These are phyloP conservation scores for Sesamia inferens DNA, from an alignment of 2,888 invertebrate species.

Conservation along the genomic window DNA sequence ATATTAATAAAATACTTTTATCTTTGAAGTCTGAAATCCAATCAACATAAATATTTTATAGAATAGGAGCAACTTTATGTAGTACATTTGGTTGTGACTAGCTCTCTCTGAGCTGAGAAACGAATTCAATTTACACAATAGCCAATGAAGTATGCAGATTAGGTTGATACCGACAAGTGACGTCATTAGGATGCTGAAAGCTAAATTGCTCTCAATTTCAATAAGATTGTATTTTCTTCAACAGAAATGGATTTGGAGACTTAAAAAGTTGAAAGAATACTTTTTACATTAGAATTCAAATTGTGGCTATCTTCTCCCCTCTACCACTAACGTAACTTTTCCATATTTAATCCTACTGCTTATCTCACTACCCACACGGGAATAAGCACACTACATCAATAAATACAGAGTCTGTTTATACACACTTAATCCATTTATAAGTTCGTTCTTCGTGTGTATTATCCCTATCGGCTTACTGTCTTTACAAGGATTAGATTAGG, in stretches of 20 bases:
- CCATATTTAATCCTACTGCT: neutral
- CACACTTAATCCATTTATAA: constrained; percentile 40
- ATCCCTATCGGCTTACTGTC: constrained; percentile 36
- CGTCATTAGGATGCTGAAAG: constrained; percentile 6
- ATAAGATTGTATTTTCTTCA: neutral
- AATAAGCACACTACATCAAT: constrained; percentile 25
- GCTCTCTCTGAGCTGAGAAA: neutral
- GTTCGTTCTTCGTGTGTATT: constrained; percentile 21
- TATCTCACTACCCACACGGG: neutral
- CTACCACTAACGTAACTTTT: too few relatives aligned
- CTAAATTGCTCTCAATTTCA: constrained; percentile 15
- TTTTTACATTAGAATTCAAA: too few relatives aligned
- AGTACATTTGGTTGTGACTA: too few relatives aligned
- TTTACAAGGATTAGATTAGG: constrained; percentile 51
- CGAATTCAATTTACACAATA: constrained; percentile 25
- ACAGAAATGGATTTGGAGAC: neutral
- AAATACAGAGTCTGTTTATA: constrained; percentile 13
- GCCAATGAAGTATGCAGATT: constrained; percentile 31
- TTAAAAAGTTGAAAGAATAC: neutral
- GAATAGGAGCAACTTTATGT: too few relatives aligned
- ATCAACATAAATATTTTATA: too few relatives aligned
- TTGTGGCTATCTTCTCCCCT: neutral
- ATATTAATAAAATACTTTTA: too few relatives aligned
- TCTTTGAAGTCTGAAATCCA: too few relatives aligned
- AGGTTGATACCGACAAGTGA: constrained; percentile 4